Conservation (phyloP, 2,797 vertebrate genomes). For the Chiroxiphia lanceolata region DNA sequence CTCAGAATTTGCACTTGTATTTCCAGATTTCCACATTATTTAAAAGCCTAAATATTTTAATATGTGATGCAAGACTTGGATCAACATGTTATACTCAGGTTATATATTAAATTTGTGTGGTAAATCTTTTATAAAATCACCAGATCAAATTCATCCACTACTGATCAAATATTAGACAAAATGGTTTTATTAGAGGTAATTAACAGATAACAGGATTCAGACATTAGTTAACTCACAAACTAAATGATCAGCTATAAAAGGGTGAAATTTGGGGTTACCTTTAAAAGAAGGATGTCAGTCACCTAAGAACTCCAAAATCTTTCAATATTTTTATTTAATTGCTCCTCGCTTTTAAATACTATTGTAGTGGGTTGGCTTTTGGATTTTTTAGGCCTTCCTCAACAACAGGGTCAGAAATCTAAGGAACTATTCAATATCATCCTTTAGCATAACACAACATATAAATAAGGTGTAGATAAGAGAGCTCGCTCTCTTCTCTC, state of each 20-base stretch:
- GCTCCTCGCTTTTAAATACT: not conserved
- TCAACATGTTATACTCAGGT: not conserved
- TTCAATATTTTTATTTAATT: not conserved
- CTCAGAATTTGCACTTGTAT: not conserved
- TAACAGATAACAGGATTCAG: not conserved
- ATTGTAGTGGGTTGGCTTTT: too few species aligned
- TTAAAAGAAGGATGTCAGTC: not conserved
- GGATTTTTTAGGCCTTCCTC: too few species aligned
- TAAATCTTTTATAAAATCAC: not conserved
- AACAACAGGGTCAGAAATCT: too few species aligned
- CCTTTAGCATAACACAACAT: too few species aligned
- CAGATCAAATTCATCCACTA: not conserved
- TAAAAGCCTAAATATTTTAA: not conserved
- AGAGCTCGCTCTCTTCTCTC: too few species aligned
- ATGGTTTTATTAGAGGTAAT: not conserved
- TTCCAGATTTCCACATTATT: not conserved
- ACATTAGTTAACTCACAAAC: not conserved
- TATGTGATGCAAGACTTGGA: not conserved
- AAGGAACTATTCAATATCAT: too few species aligned
- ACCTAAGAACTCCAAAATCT: not conserved
- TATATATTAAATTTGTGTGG: accelerated
- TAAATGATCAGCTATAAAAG: not conserved
- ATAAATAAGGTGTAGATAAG: too few species aligned
- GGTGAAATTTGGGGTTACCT: not conserved
- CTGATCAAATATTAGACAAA: not conserved